These are phyloP conservation scores for Tetraodon nigroviridis DNA, from an alignment of 2,113 vertebrate species.

Conservation along the genomic window DNA sequence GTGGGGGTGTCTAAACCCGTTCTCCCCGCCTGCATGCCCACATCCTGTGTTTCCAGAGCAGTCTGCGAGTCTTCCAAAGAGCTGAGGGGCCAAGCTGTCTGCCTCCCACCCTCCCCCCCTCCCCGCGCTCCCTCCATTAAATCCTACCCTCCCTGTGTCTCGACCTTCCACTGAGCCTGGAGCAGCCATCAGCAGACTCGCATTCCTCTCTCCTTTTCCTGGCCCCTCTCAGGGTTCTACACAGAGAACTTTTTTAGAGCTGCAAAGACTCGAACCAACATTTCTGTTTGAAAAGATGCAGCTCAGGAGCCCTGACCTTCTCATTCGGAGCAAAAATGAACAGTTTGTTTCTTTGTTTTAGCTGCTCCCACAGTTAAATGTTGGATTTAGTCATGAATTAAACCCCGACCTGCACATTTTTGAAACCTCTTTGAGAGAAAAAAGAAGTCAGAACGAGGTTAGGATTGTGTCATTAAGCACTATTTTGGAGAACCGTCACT, in stretches of 20 bases:
- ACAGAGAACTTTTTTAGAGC: conserved; percentile 23
- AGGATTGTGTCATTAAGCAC: no score
- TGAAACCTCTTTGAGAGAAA: no score
- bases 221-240: conserved; percentile 63
- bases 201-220: conserved; percentile 70
- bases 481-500: no score
- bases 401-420: no score
- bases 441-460: no score
- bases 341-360: no score
- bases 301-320: not conserved
- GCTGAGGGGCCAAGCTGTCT: conserved; percentile 76
- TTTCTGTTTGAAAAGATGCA: conserved; percentile 11
- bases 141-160: conserved; percentile 61
- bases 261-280: conserved; percentile 23
- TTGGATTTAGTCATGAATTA: no score
- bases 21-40: conserved; percentile 69
- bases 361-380: no score
- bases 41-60: conserved; percentile 78
- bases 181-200: conserved; percentile 68
- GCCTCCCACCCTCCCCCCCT: conserved; percentile 45
- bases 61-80: conserved; percentile 70
- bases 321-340: no score
- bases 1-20: conserved; percentile 64
- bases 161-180: conserved; percentile 61
- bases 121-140: conserved; percentile 62